phyloP scores from a whole-genome alignment of 2,113 vertebrate species.

The Silurus asotus region DNA sequence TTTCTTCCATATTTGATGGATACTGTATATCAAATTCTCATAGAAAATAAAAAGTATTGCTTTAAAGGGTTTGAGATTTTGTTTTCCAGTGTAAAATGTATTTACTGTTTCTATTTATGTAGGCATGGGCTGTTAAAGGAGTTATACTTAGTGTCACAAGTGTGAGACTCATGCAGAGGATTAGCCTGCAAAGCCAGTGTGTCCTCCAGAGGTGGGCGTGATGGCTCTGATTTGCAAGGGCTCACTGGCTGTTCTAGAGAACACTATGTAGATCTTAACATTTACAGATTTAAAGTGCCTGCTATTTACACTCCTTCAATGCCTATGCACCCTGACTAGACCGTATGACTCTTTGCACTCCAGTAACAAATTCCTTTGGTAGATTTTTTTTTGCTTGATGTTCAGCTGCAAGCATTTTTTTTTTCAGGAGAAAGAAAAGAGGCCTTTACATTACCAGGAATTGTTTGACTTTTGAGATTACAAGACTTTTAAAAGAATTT shows the following conservation, averaged over 20 bases:
- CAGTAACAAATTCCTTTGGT: not conserved
- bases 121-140: not conserved
- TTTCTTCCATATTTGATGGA: not conserved
- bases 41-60: not conserved
- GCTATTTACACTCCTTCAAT: not conserved
- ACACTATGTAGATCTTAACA: not conserved
- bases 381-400: not conserved
- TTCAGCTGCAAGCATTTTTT: not conserved
- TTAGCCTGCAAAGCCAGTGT: constrained; percentile 19
- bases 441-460: not conserved
- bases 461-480: not conserved
- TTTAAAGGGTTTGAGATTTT: not conserved
- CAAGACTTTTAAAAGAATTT: constrained; percentile 1
- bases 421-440: not conserved
- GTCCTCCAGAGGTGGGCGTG: not conserved
- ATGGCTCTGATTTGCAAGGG: constrained; percentile 25
- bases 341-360: not conserved
- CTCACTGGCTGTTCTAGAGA: constrained; percentile 20
- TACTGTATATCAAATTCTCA: not conserved
- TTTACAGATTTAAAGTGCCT: not conserved
- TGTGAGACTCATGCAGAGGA: constrained; percentile 8
- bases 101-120: not conserved
- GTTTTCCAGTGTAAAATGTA: constrained; percentile 14
- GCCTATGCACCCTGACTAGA: not conserved
- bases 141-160: constrained; percentile 10